A percentile compares a stretch with the other conserved stretches of the same genome.
phyloP scores from a whole-genome alignment of 92 coral and sea anemone genomes.

The Porites rus region DNA sequence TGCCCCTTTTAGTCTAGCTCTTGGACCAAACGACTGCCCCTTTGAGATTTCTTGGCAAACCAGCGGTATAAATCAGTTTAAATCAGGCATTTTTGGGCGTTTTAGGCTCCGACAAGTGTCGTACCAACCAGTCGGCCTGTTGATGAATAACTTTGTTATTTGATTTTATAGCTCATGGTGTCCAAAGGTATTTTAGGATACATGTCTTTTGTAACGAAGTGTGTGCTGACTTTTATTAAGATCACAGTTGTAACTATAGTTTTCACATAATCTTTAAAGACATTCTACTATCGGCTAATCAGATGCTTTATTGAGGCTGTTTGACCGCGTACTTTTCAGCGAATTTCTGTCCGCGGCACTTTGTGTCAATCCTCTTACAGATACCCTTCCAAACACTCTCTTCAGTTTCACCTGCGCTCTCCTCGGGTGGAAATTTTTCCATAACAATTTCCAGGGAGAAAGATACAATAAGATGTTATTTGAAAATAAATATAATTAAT shows the following conservation, averaged over 20 bases:
- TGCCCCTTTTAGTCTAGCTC: too few relatives aligned
- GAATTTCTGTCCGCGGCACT: background rate
- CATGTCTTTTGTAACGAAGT: too few relatives aligned
- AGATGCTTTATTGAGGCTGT: too few relatives aligned
- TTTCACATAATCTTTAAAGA: too few relatives aligned
- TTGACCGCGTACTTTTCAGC: too few relatives aligned
- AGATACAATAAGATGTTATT: background rate
- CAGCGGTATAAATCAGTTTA: background rate
- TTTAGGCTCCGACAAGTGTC: slow-evolving; percentile 16
- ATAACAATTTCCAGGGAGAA: background rate
- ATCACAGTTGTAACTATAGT: too few relatives aligned
- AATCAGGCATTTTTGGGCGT: background rate
- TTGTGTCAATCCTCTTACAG: slow-evolving; percentile 4
- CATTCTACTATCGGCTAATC: too few relatives aligned
- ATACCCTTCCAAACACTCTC: slow-evolving; percentile 5
- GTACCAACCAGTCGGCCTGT: slow-evolving; percentile 6
- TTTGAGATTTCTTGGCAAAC: too few relatives aligned
- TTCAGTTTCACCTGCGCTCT: background rate
- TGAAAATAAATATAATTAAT: background rate
- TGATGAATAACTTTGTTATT: background rate
- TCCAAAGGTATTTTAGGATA: too few relatives aligned
- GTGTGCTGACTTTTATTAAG: too few relatives aligned
- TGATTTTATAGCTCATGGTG: too few relatives aligned
- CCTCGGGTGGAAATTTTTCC: background rate
- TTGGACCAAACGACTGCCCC: too few relatives aligned